Conservation (phyloP, 1,140 invertebrate genomes). For the Aphis craccivora region DNA sequence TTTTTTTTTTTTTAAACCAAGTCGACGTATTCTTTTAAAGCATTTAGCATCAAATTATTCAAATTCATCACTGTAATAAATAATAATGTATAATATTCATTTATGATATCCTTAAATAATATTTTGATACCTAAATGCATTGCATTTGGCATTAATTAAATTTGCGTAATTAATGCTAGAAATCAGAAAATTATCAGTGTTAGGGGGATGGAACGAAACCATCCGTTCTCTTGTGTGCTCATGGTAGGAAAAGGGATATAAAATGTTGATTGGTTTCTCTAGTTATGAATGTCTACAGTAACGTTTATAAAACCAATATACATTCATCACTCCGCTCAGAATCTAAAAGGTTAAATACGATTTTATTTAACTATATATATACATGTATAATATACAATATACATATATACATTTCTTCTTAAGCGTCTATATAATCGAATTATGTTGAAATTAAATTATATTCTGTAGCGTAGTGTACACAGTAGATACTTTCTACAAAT, state of each 20-base stretch:
- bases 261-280: background rate
- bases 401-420: background rate
- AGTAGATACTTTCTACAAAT: background rate
- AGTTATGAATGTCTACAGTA: background rate
- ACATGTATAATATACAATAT: background rate
- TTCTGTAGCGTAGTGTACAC: background rate
- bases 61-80: too few relatives aligned
- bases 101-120: background rate
- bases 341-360: background rate
- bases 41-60: too few relatives aligned
- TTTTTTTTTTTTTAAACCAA: too few relatives aligned
- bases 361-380: background rate
- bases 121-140: background rate
- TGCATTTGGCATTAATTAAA: background rate
- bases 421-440: background rate
- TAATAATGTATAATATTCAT: background rate
- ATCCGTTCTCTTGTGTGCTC: background rate
- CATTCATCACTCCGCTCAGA: background rate
- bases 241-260: background rate
- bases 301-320: background rate
- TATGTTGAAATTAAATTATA: background rate
- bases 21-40: too few relatives aligned
- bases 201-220: background rate
- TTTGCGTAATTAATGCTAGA: background rate
- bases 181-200: conserved; percentile 3